Evolutionary conservation across 2,888 invertebrate species (phyloP).

Genomic region (Temnothorax ravouxi): DNA sequence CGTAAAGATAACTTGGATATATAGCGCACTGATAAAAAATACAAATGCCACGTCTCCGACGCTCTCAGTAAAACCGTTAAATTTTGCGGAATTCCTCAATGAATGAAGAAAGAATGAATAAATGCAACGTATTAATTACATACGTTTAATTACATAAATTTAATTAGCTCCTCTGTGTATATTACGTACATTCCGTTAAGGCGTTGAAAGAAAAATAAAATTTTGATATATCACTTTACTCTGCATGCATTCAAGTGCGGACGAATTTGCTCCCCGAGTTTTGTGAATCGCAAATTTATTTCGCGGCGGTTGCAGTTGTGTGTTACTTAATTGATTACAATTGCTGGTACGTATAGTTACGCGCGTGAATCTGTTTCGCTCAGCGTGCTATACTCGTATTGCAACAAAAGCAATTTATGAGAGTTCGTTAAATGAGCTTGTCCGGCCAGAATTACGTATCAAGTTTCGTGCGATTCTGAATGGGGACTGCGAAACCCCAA

Average conservation of each 20-base stretch:
- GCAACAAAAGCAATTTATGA: conserved; percentile 47
- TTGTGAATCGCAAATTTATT: not conserved
- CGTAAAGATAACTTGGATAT: conserved; percentile 2
- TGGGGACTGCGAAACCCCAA: conserved; percentile 3
- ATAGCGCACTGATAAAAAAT: not conserved
- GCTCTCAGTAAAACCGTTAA: not conserved
- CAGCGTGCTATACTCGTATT: conserved; percentile 7
- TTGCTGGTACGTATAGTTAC: conserved; percentile 22
- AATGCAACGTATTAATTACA: not conserved
- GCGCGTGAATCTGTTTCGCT: conserved; percentile 35
- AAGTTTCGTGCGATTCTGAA: conserved; percentile 16
- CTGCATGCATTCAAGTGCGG: not conserved
- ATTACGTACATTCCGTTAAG: not conserved
- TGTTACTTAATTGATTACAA: conserved; percentile 29
- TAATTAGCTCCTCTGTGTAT: not conserved
- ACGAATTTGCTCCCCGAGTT: not conserved
- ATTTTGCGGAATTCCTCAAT: not conserved
- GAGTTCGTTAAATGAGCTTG: conserved; percentile 42
- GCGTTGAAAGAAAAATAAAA: not conserved
- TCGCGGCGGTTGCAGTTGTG: not conserved
- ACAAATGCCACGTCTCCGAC: not conserved
- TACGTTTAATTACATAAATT: not conserved
- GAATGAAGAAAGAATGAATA: not conserved
- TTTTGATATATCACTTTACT: not conserved
- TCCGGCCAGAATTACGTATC: not conserved